Percentiles rank a stretch among this genome's conserved stretches.
Conservation (phyloP, 2,113 vertebrate species). For the Urocynchramus pylzowi region DNA sequence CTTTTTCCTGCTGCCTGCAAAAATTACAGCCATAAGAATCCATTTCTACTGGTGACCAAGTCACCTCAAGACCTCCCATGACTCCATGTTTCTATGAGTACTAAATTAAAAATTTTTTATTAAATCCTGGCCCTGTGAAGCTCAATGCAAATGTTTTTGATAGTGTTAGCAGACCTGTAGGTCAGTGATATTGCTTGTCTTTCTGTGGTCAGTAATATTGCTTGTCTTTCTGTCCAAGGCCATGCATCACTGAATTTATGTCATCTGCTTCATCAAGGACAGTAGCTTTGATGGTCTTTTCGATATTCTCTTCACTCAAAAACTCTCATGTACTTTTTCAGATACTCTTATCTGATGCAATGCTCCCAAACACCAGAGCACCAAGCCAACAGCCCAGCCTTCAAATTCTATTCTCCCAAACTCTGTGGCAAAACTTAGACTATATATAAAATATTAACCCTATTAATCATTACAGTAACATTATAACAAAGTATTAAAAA, state of each 20-base stretch:
- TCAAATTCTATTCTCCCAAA: background rate
- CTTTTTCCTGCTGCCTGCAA: background rate
- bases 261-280: background rate
- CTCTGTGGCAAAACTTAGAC: background rate
- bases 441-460: background rate
- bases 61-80: rapidly evolving
- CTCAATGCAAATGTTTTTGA: background rate
- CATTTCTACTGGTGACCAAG: background rate
- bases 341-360: background rate
- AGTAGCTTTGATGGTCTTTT: background rate
- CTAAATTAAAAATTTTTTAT: background rate
- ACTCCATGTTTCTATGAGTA: background rate
- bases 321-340: background rate
- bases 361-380: background rate
- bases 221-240: background rate
- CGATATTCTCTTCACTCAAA: background rate
- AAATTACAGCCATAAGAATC: background rate
- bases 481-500: background rate
- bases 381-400: background rate
- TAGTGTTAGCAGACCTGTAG: background rate
- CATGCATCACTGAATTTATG: background rate
- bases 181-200: background rate
- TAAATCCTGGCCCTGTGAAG: background rate
- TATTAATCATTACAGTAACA: background rate
- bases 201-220: background rate